These are phyloP conservation scores for Cataglyphis livida DNA, from an alignment of 2,888 invertebrate species.

Conservation along the genomic window DNA sequence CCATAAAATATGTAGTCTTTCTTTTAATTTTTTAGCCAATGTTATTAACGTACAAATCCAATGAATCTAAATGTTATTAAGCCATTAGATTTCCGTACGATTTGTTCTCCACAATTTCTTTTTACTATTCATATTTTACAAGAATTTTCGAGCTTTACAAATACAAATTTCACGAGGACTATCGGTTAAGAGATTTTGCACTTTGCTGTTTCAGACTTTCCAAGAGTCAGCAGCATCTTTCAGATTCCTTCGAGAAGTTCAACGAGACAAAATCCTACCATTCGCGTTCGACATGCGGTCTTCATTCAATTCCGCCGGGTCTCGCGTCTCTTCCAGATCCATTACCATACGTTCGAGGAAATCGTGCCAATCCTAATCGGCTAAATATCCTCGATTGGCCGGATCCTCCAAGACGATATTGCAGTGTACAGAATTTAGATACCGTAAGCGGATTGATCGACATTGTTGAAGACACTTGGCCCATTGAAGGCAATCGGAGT, in stretches of 20 bases:
- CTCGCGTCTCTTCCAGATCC: conserved; percentile 79
- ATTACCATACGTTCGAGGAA: conserved; percentile 70
- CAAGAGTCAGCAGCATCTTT: conserved; percentile 84
- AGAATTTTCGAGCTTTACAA: neutral
- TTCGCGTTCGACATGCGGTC: conserved; percentile 81
- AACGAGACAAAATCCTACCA: conserved; percentile 78
- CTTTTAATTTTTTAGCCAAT: neutral
- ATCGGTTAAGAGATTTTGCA: neutral
- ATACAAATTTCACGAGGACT: neutral
- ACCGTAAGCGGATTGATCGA: conserved; percentile 84
- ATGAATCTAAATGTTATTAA: neutral
- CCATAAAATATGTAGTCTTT: neutral
- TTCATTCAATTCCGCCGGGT: conserved; percentile 79
- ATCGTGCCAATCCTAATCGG: conserved; percentile 77
- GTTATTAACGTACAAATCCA: neutral
- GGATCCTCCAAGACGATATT: conserved; percentile 80
- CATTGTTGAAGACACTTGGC: conserved; percentile 83
- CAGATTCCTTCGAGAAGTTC: conserved; percentile 81
- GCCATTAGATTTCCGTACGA: neutral
- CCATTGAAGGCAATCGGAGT: conserved; percentile 82
- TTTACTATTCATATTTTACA: neutral
- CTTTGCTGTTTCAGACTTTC: conserved; percentile 76
- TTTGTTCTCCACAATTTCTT: neutral
- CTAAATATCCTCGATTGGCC: conserved; percentile 84
- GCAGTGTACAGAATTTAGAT: conserved; percentile 83